Evolutionary conservation across 2,888 invertebrate genomes (phyloP), one percentile per base, ranked within the genome.

Genomic region (Alloplasta piceator): DNA sequence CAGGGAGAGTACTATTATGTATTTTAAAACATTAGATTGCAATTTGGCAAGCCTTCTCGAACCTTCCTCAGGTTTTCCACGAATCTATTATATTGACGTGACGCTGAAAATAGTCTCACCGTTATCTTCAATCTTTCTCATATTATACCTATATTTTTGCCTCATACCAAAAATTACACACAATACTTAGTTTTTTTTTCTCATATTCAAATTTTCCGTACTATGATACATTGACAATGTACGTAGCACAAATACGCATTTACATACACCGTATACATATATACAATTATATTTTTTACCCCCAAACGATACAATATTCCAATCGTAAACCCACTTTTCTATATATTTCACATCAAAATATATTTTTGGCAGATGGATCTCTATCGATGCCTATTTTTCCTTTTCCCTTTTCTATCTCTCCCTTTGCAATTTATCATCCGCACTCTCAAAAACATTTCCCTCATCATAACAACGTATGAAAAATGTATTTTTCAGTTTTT

Each of bases 161-260:
- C 74, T 58, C 74, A 74, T 79, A 79, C 74, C 79, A 79, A 79
- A 79, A 79, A 74, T 74, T 70, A 79, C 79, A 79, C 79, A 58
- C 74, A 74, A 79, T 70, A 77, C 26, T 67, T 10, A 50, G 4
- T 48, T 66, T 48, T 46, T 60, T 70, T 26, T 61, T 70, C 43
- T 72, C 61, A 74, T 74, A 74, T 74, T 79, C 64, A 60, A 79
- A 79, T 70, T 74, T 68, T 74, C 74, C 55, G 63, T 79, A 70
- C 36, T 79, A 74, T 74, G 50, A 58, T 74, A 79, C 79, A 74
- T 64, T 74, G 50, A 79, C 68, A 79, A 73, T 68, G 55, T 61
- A 70, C 70, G 79, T 64, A 70, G 74, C 43, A 43, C 7, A 12
- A 50, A 36, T 46, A 76, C 74, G 70, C 64, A 56, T 64, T 70